A percentile compares a stretch with the other conserved stretches of the same genome.
phyloP scores from a whole-genome alignment of 2,797 vertebrate genomes.

The Anniella stebbinsi region DNA sequence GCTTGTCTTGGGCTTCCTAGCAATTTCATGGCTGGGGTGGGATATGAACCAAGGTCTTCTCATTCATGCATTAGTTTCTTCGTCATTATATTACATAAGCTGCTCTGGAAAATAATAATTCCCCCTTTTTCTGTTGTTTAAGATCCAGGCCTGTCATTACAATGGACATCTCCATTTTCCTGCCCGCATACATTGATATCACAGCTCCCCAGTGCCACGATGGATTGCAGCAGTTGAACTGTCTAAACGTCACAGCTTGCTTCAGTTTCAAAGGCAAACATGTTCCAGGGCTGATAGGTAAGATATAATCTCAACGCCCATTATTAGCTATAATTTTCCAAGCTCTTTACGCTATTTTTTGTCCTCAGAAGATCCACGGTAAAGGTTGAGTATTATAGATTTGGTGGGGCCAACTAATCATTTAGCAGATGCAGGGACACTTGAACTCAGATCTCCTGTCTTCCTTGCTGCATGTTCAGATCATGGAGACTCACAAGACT shows the following conservation, averaged over 20 bases:
- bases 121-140: neutral
- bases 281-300: constrained; percentile 94
- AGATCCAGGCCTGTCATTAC: constrained; percentile 93
- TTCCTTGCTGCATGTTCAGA: neutral
- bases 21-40: neutral
- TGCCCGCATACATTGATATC: constrained; percentile 95
- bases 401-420: neutral
- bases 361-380: neutral
- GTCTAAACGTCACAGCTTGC: constrained; percentile 89
- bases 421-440: neutral
- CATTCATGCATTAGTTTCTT: too few relatives aligned
- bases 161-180: constrained; percentile 89
- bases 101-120: neutral
- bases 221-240: constrained; percentile 89
- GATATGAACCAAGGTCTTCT: neutral
- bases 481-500: neutral
- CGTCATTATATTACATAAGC: neutral
- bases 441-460: neutral
- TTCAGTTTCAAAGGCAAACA: constrained; percentile 89
- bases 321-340: neutral
- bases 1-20: neutral
- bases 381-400: neutral
- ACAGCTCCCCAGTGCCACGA: constrained; percentile 95
- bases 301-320: constrained; percentile 38
- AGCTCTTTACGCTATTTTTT: too few relatives aligned